A percentile compares a stretch with the other conserved stretches of the same genome.
These are phyloP conservation scores for Gymnopithys bicolor DNA, from an alignment of 2,797 vertebrate species.

Conservation along the genomic window DNA sequence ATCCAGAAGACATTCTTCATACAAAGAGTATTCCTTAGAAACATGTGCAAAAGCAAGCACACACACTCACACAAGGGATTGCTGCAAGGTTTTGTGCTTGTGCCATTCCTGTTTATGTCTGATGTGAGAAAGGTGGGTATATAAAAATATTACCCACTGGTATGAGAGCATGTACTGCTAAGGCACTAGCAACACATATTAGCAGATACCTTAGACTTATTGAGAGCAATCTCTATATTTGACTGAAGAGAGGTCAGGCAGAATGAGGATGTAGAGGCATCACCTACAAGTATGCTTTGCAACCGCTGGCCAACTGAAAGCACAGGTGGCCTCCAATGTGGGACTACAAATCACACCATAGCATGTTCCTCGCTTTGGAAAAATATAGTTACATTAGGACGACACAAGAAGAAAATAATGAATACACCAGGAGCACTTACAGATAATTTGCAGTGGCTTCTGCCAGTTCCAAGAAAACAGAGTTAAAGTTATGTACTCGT, in stretches of 20 bases:
- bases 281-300: background rate
- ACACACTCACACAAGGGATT: background rate
- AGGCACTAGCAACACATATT: background rate
- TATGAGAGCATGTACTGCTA: background rate
- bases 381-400: background rate
- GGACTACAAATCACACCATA: background rate
- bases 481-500: background rate
- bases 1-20: background rate
- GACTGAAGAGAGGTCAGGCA: background rate
- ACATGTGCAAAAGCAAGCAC: background rate
- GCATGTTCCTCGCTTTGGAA: background rate
- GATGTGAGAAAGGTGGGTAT: background rate
- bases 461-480: constrained; percentile 45
- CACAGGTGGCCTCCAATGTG: background rate
- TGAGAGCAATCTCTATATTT: background rate
- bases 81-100: background rate
- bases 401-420: constrained; percentile 33
- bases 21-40: background rate
- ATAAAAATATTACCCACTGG: background rate
- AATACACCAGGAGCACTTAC: constrained; percentile 39
- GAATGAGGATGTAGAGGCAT: background rate
- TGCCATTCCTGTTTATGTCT: background rate
- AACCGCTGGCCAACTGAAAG: background rate
- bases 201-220: background rate
- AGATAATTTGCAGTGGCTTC: constrained; percentile 45